Percentiles rank a stretch among this genome's conserved stretches.
Conservation (phyloP, 2,888 invertebrate species). For the Theodoxus fluviatilis region DNA sequence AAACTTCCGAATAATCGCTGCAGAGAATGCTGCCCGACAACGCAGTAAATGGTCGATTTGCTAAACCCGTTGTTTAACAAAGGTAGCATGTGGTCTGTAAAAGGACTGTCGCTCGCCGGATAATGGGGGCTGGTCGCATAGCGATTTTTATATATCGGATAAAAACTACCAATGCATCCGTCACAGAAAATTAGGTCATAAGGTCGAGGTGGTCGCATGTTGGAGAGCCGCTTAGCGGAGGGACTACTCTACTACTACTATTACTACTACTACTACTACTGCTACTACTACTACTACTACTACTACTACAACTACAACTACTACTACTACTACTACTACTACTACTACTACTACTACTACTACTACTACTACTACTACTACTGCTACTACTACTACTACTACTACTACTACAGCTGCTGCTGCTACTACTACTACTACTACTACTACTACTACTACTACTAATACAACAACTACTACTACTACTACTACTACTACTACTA, state of each 20-base stretch:
- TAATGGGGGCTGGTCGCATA: no score
- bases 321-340: constrained; percentile 9
- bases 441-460: neutral
- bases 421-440: neutral
- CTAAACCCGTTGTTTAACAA: no score
- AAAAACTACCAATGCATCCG: no score
- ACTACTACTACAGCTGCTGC: constrained; percentile 12
- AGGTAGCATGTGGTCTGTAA: no score
- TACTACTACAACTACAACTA: neutral
- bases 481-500: constrained; percentile 9
- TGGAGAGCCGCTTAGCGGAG: no score
- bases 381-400: constrained; percentile 18
- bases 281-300: constrained; percentile 16
- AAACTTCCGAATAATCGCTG: no score
- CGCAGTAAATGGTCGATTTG: no score
- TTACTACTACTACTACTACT: constrained; percentile 18
- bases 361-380: constrained; percentile 17
- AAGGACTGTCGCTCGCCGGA: no score
- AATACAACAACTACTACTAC: neutral
- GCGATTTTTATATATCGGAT: no score
- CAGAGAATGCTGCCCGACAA: no score
- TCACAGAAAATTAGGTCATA: no score
- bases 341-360: constrained; percentile 19
- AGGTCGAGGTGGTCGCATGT: no score
- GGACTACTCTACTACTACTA: constrained; percentile 14